Evolutionary conservation across 1,140 invertebrate genomes (phyloP).

Genomic region (Ostrea denselamellosa): DNA sequence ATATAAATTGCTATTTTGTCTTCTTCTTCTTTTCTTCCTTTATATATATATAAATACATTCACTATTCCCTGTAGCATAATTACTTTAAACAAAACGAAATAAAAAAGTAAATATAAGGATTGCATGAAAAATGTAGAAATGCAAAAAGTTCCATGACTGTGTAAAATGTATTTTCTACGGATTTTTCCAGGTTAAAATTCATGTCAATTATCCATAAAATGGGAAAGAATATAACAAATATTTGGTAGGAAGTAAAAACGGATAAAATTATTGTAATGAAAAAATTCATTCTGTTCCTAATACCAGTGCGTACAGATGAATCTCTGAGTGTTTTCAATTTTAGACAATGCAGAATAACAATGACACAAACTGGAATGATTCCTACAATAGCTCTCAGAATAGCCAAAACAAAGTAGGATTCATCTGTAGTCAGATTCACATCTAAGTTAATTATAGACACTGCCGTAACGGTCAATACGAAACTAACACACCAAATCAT

Average conservation of each 20-base stretch:
- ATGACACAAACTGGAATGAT: background rate
- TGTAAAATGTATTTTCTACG: background rate
- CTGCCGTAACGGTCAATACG: background rate
- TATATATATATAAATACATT: no score
- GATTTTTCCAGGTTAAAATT: background rate
- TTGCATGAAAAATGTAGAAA: background rate
- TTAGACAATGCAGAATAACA: background rate
- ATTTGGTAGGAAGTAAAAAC: background rate
- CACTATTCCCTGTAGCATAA: no score
- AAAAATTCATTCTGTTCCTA: background rate
- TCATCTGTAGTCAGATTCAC: background rate
- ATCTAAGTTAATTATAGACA: background rate
- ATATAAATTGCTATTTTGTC: no score
- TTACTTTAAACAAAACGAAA: background rate
- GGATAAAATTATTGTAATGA: background rate
- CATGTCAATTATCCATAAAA: background rate
- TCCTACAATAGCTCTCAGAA: background rate
- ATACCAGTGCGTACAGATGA: background rate
- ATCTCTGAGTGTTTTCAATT: background rate
- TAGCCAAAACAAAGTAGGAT: background rate
- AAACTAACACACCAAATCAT: background rate
- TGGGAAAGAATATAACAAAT: background rate
- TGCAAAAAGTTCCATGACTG: background rate
- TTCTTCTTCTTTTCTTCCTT: no score
- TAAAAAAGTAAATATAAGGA: background rate